Base-by-base conservation (phyloP, 2,797 vertebrate species). In the Rhabdomys pumilio region DNA sequence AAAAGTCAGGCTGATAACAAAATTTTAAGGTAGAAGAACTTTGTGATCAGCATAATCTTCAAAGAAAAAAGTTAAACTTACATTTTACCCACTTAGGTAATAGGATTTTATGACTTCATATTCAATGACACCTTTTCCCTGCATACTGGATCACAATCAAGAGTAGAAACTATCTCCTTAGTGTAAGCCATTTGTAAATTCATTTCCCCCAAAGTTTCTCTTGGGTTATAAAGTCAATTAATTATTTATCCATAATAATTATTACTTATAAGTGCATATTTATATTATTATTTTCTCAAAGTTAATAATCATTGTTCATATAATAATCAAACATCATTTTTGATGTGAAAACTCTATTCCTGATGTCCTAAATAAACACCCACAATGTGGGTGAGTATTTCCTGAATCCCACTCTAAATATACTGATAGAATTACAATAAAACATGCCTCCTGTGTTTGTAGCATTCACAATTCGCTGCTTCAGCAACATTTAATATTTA, bases 1-100 rank as follows among this genome's bases (percentile, higher is more conserved):
- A 20, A 86, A 76, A 77, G 55, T 53, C 17, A 82, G 20, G 6
- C 31, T 80, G 69, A 10, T 3, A 88, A 31, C 87, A 19, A 83
- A n/a, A 31, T 53, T 79, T 79, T 34, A 38, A 63, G 53, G 50
- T 83, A 26, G 12, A 65, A 75, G 2, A 93, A 44, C 72, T 77
- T 94, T 41, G 73, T 77, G 81, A 89, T n/a, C 75, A 85, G 79
- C 73, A n/a, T 2, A 88, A 34, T 0, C 20, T 19, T 85, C 93
- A 65, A 92, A 77, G 55, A 65, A 5, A 75, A 77, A 90, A 50
- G 20, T 59, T 91, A 91, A 86, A 95, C 14, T 29, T 44, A 73
- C 6, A n/a, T 47, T 53, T 86, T 92, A n/a, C 38, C 3, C 5
- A 72, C 2, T 26, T 31, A 90, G 34, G 1, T 67, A 87, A 47